Evolutionary conservation across 2,888 invertebrate genomes (phyloP).

Genomic region (Caradrina kadenii): DNA sequence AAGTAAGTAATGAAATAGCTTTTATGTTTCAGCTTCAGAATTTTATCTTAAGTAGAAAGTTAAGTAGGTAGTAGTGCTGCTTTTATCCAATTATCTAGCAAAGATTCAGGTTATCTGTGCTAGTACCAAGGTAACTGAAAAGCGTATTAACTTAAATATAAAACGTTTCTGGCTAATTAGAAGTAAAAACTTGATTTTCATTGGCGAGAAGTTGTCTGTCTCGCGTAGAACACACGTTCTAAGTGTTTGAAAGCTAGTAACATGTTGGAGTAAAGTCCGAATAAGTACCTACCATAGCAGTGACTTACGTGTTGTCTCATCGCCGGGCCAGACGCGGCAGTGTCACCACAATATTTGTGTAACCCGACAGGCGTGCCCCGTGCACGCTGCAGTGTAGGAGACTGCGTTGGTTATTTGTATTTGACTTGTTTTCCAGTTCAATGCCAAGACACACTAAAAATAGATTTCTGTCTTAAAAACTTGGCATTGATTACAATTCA

Average conservation of each 20-base stretch:
- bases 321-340: conserved; percentile 53
- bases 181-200: conserved; percentile 2
- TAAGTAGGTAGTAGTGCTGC: conserved; percentile 22
- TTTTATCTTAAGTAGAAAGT: conserved; percentile 46
- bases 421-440: neutral
- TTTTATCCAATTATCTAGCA: conserved; percentile 45
- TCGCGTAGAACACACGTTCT: neutral
- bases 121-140: conserved; percentile 27
- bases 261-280: neutral
- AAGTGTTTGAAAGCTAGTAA: neutral
- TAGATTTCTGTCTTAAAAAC: too few relatives aligned
- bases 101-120: conserved; percentile 28
- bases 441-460: neutral
- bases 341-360: conserved; percentile 63
- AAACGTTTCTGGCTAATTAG: conserved; percentile 31
- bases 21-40: conserved; percentile 44
- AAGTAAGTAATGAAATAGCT: conserved; percentile 54
- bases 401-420: conserved; percentile 14
- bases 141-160: conserved; percentile 21
- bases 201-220: neutral
- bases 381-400: conserved; percentile 18
- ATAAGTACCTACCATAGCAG: neutral
- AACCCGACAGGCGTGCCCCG: conserved; percentile 27
- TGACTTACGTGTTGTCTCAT: conserved; percentile 27
- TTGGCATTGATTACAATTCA: too few relatives aligned